Conservation (phyloP, 2,113 vertebrate species). For the Microtus oregoni region DNA sequence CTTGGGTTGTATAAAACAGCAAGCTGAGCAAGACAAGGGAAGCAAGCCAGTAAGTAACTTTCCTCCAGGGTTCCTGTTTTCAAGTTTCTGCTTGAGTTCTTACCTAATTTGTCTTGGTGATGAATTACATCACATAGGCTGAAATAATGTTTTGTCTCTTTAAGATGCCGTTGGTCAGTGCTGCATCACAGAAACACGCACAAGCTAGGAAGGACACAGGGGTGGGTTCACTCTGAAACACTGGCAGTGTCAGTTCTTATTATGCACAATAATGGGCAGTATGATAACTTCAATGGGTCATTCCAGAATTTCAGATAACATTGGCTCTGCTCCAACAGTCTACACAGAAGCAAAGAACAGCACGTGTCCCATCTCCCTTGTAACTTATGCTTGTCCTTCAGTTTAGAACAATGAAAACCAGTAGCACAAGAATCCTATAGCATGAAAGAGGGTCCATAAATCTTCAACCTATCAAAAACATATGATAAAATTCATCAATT, state of each 20-base stretch:
- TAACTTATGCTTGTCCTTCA: background rate
- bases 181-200: background rate
- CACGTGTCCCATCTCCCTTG: background rate
- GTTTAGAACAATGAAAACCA: background rate
- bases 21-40: background rate
- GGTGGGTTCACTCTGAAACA: fast-evolving
- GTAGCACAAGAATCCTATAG: background rate
- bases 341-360: fast-evolving
- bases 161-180: background rate
- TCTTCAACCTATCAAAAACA: background rate
- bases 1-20: background rate
- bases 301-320: too few species aligned
- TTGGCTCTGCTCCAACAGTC: fast-evolving
- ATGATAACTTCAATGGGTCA: fast-evolving
- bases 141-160: background rate
- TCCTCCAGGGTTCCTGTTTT: background rate
- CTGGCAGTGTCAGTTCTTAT: background rate
- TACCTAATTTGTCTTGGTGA: background rate
- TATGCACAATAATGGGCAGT: fast-evolving
- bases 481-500: background rate
- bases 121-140: background rate
- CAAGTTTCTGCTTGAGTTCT: background rate
- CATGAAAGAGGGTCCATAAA: background rate
- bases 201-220: background rate
- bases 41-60: background rate